Evolutionary conservation across 2,888 invertebrate species (phyloP), one percentile per base, ranked within the genome.

Genomic region (Stegophylla sp.): DNA sequence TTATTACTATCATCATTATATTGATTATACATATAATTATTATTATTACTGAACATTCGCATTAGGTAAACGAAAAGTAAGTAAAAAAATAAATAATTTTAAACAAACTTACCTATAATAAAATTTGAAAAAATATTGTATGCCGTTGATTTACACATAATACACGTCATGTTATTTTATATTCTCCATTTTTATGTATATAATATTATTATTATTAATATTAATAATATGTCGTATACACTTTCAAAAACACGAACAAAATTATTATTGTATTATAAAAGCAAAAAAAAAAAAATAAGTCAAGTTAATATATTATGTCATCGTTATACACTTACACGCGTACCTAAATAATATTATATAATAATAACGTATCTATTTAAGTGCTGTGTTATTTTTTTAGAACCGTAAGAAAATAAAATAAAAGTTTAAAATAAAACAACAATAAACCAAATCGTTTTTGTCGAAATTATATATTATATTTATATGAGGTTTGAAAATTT

Each of bases 371-470:
- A 63, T 77, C 28, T 67, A 67, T 51, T 71, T 79, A 79, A 71
- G 79, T 79, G 79, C 79, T 79, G 79, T 79, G 79, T 79, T 79
- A 71, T 79, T 71, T 79, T 79, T 71, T 79, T 71, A 79, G 69
- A 61, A 69, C 10, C 34, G 61, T 61, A 79, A 69, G 71, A 51
- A 23, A 43, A 64, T n/a, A n/a, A 69, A 71, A 71, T 61, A 61
- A 71, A 79, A 56, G 56, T 76, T 76, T 66, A 56, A 77, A 56
- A 59, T 64, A 77, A 77, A 76, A n/a, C n/a, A 77, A 67, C 45
- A 56, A 66, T 56, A 79, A 71, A 71, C 61, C 79, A 59, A n/a
- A n/a, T n/a, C n/a, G n/a, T n/a, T 79, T 71, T 79, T 45, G 69
- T 69, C 61, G 23, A 69, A 23, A 51, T 63, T 28, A 61, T n/a